phyloP scores from a whole-genome alignment of 2,113 vertebrate species.

The Cyanoliseus patagonus region DNA sequence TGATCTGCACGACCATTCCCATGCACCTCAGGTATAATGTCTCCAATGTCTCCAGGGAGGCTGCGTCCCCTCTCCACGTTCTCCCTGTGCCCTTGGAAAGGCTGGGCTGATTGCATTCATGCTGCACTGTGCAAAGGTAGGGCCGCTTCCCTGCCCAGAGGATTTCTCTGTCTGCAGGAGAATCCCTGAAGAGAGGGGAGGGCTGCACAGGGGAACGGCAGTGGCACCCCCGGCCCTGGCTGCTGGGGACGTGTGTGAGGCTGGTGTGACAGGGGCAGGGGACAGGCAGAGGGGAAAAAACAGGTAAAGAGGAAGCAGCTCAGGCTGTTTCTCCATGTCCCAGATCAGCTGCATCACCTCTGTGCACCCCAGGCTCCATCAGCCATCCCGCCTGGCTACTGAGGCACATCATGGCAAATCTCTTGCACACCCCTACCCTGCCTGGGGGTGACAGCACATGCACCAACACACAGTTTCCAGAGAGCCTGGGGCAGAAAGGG shows the following conservation, averaged over 20 bases:
- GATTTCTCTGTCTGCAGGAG: background rate
- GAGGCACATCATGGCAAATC: background rate
- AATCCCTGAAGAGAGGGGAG: background rate
- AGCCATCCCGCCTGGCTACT: rapidly evolving
- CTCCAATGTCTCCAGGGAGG: background rate
- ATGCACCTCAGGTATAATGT: background rate
- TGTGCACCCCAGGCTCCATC: background rate
- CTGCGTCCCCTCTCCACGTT: background rate
- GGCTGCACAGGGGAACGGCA: rapidly evolving
- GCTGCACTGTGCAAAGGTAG: background rate
- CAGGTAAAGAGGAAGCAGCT: background rate
- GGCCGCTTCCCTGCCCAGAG: background rate
- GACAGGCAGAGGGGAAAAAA: background rate
- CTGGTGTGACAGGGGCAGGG: background rate
- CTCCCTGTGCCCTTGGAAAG: background rate
- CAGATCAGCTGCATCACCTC: background rate
- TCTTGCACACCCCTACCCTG: rapidly evolving
- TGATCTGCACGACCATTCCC: background rate
- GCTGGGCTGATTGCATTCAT: background rate
- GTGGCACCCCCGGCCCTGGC: background rate
- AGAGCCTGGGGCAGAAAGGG: background rate
- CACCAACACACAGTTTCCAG: background rate
- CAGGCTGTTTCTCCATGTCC: background rate
- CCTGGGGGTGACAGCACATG: background rate
- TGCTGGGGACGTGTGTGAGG: rapidly evolving